Evolutionary conservation across 2,888 invertebrate species (phyloP).

Genomic region (Amphipyra berbera): DNA sequence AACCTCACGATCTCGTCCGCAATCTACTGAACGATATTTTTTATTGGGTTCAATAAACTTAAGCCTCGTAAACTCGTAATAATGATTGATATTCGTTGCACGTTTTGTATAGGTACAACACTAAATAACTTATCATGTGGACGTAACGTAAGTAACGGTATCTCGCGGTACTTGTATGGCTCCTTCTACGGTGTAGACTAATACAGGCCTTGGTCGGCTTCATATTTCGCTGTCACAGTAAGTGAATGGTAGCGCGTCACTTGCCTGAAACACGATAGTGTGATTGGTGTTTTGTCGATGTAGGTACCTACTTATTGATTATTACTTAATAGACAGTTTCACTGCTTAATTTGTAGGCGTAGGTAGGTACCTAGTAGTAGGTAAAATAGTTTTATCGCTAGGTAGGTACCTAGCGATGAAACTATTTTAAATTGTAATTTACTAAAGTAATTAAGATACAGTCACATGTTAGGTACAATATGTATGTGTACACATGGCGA

Average conservation of each 20-base stretch:
- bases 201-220: conserved; percentile 34
- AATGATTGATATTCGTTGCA: conserved; percentile 41
- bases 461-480: no score
- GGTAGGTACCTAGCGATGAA: neutral
- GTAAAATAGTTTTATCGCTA: no score
- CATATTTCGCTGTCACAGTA: conserved; percentile 33
- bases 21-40: conserved; percentile 38
- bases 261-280: conserved; percentile 26
- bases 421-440: no score
- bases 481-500: no score
- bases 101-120: conserved; percentile 6
- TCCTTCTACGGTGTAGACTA: conserved; percentile 35
- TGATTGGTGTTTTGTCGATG: neutral
- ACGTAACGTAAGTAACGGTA: conserved; percentile 17
- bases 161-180: conserved; percentile 36
- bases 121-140: conserved; percentile 17
- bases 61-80: conserved; percentile 1
- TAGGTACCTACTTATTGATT: neutral
- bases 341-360: conserved; percentile 1
- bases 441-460: no score
- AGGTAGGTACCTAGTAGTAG: no score
- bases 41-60: conserved; percentile 52
- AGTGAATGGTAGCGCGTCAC: conserved; percentile 7
- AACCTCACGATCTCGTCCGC: conserved; percentile 23
- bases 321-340: neutral